Percentiles rank a stretch among this genome's conserved stretches.
Conservation (phyloP, 2,888 invertebrate genomes). For the Hemaris fuciformis region DNA sequence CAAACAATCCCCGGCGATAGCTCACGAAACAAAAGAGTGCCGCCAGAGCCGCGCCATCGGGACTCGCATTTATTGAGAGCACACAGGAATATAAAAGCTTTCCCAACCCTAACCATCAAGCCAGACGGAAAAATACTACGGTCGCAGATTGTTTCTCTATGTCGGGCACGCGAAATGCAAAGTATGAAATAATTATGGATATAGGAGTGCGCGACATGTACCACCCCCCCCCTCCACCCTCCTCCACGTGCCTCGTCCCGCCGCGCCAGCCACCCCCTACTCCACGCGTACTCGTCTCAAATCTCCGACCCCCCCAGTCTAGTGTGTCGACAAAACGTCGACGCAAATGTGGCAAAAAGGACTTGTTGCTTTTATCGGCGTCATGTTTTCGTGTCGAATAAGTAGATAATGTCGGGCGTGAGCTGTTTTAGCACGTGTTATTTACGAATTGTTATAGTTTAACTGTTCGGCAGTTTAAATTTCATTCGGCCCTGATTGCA, state of each 20-base stretch:
- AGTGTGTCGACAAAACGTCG: slow-evolving; percentile 56
- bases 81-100: slow-evolving; percentile 37
- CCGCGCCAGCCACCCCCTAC: slow-evolving; percentile 26
- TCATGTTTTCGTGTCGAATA: slow-evolving; percentile 54
- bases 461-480: neutral
- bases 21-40: slow-evolving; percentile 6
- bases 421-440: slow-evolving; percentile 6
- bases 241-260: slow-evolving; percentile 18
- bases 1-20: neutral
- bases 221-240: slow-evolving; percentile 19
- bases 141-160: slow-evolving; percentile 64
- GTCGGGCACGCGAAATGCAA: slow-evolving; percentile 60
- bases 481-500: too few relatives aligned
- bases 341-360: slow-evolving; percentile 67
- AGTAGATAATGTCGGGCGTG: neutral
- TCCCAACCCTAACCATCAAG: slow-evolving; percentile 42
- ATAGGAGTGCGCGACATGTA: slow-evolving; percentile 58
- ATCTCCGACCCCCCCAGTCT: slow-evolving; percentile 32
- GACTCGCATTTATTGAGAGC: slow-evolving; percentile 49
- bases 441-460: neutral
- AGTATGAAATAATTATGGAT: slow-evolving; percentile 78
- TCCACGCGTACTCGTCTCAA: slow-evolving; percentile 24
- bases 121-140: slow-evolving; percentile 63
- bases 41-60: slow-evolving; percentile 16
- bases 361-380: slow-evolving; percentile 76